These are phyloP conservation scores for Orthosia gothica DNA, from an alignment of 2,888 invertebrate genomes.

Conservation along the genomic window DNA sequence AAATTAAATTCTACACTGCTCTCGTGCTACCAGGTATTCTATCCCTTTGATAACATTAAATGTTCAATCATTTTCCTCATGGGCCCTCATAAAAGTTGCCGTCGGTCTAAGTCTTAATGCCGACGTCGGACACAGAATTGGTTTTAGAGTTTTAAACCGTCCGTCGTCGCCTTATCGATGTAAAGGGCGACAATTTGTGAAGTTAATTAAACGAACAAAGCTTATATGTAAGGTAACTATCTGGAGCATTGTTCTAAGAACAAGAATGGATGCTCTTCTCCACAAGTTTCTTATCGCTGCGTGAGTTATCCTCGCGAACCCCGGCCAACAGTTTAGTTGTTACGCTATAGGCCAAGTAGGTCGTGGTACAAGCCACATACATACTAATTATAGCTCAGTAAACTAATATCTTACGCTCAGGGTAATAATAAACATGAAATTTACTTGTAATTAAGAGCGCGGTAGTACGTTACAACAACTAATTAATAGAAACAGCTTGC, in stretches of 20 bases:
- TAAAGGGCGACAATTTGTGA: constrained; percentile 82
- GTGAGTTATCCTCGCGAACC: constrained; percentile 78
- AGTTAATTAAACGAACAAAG: constrained; percentile 87
- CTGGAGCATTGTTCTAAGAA: constrained; percentile 83
- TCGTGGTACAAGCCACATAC: constrained; percentile 66
- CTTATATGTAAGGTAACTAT: constrained; percentile 81
- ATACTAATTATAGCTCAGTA: constrained; percentile 70
- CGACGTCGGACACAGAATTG: constrained; percentile 68
- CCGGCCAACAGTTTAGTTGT: constrained; percentile 73
- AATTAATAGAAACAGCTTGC: constrained; percentile 63
- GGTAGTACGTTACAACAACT: constrained; percentile 57
- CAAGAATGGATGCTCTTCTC: constrained; percentile 79
- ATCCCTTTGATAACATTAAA: constrained; percentile 80
- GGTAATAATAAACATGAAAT: constrained; percentile 63
- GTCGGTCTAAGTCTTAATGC: constrained; percentile 64
- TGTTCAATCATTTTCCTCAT: constrained; percentile 78
- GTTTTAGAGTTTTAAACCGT: constrained; percentile 73
- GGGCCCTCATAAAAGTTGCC: constrained; percentile 73
- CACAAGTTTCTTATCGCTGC: constrained; percentile 84
- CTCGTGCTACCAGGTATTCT: constrained; percentile 76
- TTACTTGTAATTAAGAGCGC: constrained; percentile 62
- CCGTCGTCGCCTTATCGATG: constrained; percentile 71
- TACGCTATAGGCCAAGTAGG: constrained; percentile 68
- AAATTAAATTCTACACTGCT: constrained; percentile 81
- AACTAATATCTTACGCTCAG: constrained; percentile 63